Evolutionary conservation across 1,140 invertebrate species (phyloP), one percentile per base, ranked within the genome.

Genomic region (Pissodes strobi): DNA sequence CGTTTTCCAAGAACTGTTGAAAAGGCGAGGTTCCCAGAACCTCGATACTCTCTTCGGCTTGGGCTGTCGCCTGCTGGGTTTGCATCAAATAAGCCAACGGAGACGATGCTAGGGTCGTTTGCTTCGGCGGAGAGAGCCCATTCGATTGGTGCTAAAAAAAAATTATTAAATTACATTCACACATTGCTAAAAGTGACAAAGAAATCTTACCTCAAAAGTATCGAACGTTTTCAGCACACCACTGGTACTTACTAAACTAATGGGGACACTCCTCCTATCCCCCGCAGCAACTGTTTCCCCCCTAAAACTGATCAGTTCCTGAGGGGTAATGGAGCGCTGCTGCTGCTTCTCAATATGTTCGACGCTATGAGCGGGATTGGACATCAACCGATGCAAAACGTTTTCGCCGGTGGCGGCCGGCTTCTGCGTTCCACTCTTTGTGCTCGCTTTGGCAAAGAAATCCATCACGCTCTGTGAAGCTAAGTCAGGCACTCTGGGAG

Each of bases 271-370:
- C 41, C 68, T 21, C 65, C 81, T 69, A 82, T 85, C 72, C 80
- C 70, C 58, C 22, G 23, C 61, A 56, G 15, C n/a, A 19, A 12
- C n/a, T 37, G 23, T 74, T 19, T 74, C 66, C 60, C 75, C 75
- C 53, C 77, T 76, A 65, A 76, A 56, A 75, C 45, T 78, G 69
- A 65, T 71, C 17, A 79, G 78, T 49, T 84, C 84, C 61, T 85
- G 87, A 12, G 85, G 89, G 9, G 86, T 90, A 53, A 85, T 84
- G 30, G 87, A 88, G 46, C 89, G 82, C 69, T 93, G 91, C 70
- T 93, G 91, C 69, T 92, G 90, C 66, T 92, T 91, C 71, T 95
- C 93, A 71, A 95, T 91, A 76, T 94, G 90, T 72, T 94, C 92
- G 8, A 95, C 86, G 46, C 86, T 88, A 72, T 92, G 89, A 19